Base-by-base conservation (phyloP, 2,797 vertebrate species). In the Astyanax mexicanus region DNA sequence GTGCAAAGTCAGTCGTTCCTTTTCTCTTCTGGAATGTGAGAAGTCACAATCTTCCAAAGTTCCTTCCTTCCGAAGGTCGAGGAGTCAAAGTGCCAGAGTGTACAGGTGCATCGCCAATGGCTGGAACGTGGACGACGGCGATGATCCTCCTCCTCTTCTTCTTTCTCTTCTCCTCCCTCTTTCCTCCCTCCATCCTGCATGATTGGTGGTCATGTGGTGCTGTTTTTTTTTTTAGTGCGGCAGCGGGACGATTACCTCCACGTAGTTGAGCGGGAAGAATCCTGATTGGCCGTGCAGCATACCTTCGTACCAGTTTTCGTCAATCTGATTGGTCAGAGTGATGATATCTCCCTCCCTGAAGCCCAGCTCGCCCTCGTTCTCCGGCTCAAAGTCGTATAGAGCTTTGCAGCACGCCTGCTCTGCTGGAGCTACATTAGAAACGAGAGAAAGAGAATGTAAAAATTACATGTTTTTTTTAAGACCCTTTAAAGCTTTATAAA, bases 281-380 rank as follows among this genome's bases (percentile, higher is more conserved):
- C 98, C 98, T 0, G 98, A 98, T 82, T 96, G 97, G 91, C 97
- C 94, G 2, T 92, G 94, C 85, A 99, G 93, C 95, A 96, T 95
- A 64, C 98, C 98, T 91, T 98, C 98, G 69, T 96, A 99, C 98
- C 98, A 99, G 95, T 99, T 99, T 87, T 99, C 98, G 8, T 99
- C 98, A 42, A 99, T 99, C 94, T 99, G 97, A 93, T 96, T 98
- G 85, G 97, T 99, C 88, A 99, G 92, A 19, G 95, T 98, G 94
- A 99, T 99, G 90, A 98, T 87, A 74, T 99, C 96, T 0, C 98
- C 97, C 83, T 99, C 98, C 1, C 83, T 95, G 93, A 99, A 99
- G 89, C 97, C 98, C 92, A 99, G 87, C 88, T 99, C 98, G 0
- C 98, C 98, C 0, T 98, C 97, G 0, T 99, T 99, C 84, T 99